phyloP scores from a whole-genome alignment of 1,140 invertebrate genomes.

The Acyrthosiphon pisum region DNA sequence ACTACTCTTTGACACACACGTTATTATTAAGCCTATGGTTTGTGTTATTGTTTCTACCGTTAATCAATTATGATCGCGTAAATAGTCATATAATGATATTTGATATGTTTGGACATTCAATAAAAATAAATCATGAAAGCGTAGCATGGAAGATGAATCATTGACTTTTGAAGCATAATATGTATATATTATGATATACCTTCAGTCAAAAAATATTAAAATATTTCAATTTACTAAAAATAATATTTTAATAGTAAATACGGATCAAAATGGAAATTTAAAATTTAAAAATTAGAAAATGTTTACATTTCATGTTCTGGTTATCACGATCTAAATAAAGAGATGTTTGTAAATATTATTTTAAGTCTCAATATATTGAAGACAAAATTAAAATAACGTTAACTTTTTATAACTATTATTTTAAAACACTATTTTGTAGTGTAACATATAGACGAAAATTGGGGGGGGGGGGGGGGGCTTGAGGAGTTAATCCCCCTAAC shows the following conservation, averaged over 20 bases:
- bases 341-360: not conserved
- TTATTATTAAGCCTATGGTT: not conserved
- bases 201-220: not conserved
- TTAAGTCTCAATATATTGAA: not conserved
- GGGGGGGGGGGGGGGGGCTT: too few species aligned
- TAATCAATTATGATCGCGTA: constrained; percentile 18
- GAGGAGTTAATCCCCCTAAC: too few species aligned
- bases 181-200: too few species aligned
- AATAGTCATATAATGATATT: not conserved
- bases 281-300: not conserved
- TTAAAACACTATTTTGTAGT: not conserved
- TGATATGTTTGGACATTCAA: not conserved
- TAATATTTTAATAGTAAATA: not conserved
- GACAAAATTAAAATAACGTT: not conserved
- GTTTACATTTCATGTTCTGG: not conserved
- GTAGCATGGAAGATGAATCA: not conserved
- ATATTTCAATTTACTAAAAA: too few species aligned
- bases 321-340: not conserved
- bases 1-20: not conserved
- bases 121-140: not conserved
- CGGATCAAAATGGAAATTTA: not conserved
- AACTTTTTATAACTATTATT: not conserved
- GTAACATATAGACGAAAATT: too few species aligned
- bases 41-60: not conserved
- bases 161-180: not conserved